Percentiles rank a stretch among this genome's conserved stretches.
phyloP scores from a whole-genome alignment of 1,140 invertebrate species.

The Zaprionus inermis region DNA sequence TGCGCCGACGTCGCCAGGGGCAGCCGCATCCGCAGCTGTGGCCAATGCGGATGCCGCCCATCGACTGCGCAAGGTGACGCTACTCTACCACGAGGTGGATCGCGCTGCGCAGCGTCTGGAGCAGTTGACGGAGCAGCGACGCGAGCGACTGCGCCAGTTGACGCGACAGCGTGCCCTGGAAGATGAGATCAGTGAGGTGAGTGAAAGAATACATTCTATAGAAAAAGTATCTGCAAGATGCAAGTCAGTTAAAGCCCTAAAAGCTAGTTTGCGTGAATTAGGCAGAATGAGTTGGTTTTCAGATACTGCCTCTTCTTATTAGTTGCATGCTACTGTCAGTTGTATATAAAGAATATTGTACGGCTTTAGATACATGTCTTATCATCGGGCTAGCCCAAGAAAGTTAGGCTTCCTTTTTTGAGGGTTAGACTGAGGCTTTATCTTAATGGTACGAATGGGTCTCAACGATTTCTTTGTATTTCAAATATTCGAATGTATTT shows the following conservation, averaged over 20 bases:
- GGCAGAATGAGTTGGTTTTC: too few relatives aligned
- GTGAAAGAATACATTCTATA: constrained; percentile 34
- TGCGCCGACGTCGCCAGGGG: constrained; percentile 17
- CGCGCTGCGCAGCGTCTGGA: constrained; percentile 85
- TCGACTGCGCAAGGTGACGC: constrained; percentile 84
- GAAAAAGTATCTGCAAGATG: background rate
- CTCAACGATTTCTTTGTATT: too few relatives aligned
- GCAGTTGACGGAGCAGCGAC: constrained; percentile 85
- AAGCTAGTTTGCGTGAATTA: too few relatives aligned
- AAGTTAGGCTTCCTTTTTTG: too few relatives aligned
- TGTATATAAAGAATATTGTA: too few relatives aligned
- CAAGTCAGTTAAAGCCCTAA: background rate
- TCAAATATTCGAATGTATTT: too few relatives aligned
- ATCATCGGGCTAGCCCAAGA: too few relatives aligned
- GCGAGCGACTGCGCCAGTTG: constrained; percentile 85
- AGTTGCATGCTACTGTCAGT: too few relatives aligned
- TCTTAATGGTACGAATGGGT: too few relatives aligned
- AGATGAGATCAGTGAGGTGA: constrained; percentile 86
- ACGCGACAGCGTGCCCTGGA: constrained; percentile 85
- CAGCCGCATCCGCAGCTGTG: constrained; percentile 21
- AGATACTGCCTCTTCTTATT: too few relatives aligned
- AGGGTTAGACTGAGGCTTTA: too few relatives aligned
- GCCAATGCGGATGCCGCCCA: constrained; percentile 63
- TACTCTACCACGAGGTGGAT: constrained; percentile 86
- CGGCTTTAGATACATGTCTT: too few relatives aligned